Evolutionary conservation across 2,888 invertebrate species (phyloP), one percentile per base, ranked within the genome.

Genomic region (Rhabditoides inermis): DNA sequence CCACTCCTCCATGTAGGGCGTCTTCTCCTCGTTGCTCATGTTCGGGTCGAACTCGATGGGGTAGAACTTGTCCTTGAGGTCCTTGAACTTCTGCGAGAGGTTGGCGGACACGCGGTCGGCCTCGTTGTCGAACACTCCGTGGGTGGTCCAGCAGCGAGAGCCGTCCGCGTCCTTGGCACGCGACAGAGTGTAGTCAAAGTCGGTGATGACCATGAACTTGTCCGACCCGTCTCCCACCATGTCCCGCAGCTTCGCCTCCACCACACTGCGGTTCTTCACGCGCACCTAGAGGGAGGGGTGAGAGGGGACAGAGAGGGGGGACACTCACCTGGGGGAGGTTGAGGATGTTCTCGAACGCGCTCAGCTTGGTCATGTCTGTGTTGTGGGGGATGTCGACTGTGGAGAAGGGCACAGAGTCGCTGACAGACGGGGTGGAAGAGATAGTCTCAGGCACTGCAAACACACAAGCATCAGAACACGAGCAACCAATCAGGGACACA

Each of bases 1-100:
- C 81, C 81, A 81, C 60, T 78, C 77, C 23, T 78, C 77, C 81
- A 81, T 81, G 50, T 76, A 72, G 1, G 80, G 80, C 20, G 71
- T 75, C 68, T 81, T 81, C 58, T 81, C 77, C 45, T 76, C 78
- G 37, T 75, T 69, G 10, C 76, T 71, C 64, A 79, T 55, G 10
- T 71, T 63, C 15, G 78, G 77, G 55, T 77, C 76, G 49, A 78
- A 77, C 64, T 81, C 81, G 45, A 73, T 73, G 15, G 68, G 64
- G 32, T 64, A 56, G 51, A 69, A 74, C 49, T 71, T 65, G 28
- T 56, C 60, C 18, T 60, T 57, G 46, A 73, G 55, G 25, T 56
- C 64, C 23, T 55, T 39, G 47, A 72, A 63, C 61, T 64, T 65
- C 32, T 57, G 52, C 26, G 65, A 63, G 12, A 73, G 60, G 36